phyloP scores from a whole-genome alignment of 2,797 vertebrate genomes.

The Halcyon chelicuti region DNA sequence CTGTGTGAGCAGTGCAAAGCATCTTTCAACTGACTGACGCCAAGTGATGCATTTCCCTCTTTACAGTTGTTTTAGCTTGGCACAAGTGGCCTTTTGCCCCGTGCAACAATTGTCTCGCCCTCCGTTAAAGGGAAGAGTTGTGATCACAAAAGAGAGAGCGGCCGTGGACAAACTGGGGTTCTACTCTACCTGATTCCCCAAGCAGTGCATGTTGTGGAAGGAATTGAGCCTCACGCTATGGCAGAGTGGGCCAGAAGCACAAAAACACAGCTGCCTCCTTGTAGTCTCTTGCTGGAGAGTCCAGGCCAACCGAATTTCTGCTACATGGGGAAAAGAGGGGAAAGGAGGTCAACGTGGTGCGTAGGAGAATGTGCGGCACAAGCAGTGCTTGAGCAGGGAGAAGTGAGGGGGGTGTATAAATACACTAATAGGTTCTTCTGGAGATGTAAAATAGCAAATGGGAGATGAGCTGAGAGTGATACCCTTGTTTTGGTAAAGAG shows the following conservation, averaged over 20 bases:
- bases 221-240: not conserved
- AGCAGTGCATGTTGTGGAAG: too few species aligned
- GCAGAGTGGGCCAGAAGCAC: not conserved
- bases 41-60: not conserved
- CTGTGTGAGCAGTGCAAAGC: not conserved
- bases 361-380: not conserved
- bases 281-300: not conserved
- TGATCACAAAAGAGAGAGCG: not conserved
- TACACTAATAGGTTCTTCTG: not conserved
- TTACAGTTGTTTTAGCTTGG: not conserved
- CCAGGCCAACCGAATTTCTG: not conserved
- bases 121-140: not conserved
- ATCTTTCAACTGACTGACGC: not conserved
- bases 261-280: not conserved
- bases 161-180: not conserved
- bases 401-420: not conserved
- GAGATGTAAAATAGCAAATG: not conserved
- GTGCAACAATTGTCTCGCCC: not conserved
- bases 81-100: not conserved
- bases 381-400: not conserved
- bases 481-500: not conserved
- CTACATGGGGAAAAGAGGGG: not conserved
- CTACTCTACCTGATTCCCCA: accelerated
- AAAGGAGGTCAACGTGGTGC: not conserved
- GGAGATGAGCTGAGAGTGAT: not conserved